Evolutionary conservation across 1,140 invertebrate species (phyloP).

Genomic region (Phenacoccus solenopsis): DNA sequence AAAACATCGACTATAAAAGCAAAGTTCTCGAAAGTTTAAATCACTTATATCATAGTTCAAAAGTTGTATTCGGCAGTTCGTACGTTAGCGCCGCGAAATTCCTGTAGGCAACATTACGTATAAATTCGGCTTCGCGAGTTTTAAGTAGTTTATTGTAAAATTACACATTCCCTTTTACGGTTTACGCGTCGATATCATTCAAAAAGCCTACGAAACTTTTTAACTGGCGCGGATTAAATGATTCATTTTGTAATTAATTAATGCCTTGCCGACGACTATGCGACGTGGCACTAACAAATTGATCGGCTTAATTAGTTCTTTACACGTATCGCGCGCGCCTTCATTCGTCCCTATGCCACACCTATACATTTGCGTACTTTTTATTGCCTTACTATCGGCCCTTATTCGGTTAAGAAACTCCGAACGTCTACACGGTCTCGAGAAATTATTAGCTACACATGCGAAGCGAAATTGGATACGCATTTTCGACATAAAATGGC

Average conservation of each 20-base stretch:
- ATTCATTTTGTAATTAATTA: not conserved
- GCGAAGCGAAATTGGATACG: too few species aligned
- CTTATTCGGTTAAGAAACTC: too few species aligned
- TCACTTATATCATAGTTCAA: not conserved
- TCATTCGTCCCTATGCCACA: too few species aligned
- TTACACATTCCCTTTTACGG: not conserved
- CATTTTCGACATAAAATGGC: too few species aligned
- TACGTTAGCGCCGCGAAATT: not conserved
- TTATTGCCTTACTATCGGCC: too few species aligned
- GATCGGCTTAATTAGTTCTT: not conserved
- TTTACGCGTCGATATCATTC: not conserved
- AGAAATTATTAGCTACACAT: too few species aligned
- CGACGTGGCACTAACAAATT: not conserved
- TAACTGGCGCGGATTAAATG: not conserved
- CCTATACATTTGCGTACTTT: too few species aligned
- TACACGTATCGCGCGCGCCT: too few species aligned
- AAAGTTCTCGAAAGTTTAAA: not conserved
- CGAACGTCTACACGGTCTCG: too few species aligned
- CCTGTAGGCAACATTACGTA: not conserved
- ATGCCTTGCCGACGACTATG: not conserved
- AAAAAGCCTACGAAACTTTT: slow-evolving; percentile 2
- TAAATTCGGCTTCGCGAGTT: not conserved
- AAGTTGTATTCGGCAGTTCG: not conserved
- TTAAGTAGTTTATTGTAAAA: slow-evolving; percentile 3
- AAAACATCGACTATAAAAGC: not conserved